Conservation (phyloP, 1,140 invertebrate genomes). For the Acyrthosiphon pisum region DNA sequence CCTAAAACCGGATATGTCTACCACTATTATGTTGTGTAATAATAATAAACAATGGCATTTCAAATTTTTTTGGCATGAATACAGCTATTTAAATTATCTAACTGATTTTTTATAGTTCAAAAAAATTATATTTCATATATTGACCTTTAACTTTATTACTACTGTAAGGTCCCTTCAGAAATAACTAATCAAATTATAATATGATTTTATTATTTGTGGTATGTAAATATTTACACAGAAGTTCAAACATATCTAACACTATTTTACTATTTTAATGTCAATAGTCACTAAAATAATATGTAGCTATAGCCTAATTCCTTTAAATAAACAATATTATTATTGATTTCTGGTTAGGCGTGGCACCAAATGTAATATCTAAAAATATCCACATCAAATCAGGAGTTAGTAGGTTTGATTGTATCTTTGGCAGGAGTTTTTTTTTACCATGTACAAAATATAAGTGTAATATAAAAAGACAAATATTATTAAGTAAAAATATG, state of each 20-base stretch:
- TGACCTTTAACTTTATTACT: slow-evolving; percentile 22
- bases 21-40: not conserved
- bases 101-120: not conserved
- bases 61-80: not conserved
- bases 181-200: not conserved
- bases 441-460: not conserved
- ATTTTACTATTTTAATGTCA: not conserved
- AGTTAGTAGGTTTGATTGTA: slow-evolving; percentile 9
- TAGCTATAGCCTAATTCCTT: slow-evolving; percentile 5
- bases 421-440: slow-evolving; percentile 23
- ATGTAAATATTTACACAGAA: not conserved
- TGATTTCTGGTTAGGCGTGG: slow-evolving; percentile 52
- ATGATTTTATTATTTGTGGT: not conserved
- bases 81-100: not conserved
- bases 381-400: slow-evolving; percentile 39
- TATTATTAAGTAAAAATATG: not conserved
- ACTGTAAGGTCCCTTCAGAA: not conserved
- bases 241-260: not conserved
- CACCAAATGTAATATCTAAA: slow-evolving; percentile 51
- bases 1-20: too few species aligned
- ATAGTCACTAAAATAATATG: slow-evolving; percentile 19
- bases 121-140: not conserved
- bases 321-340: slow-evolving; percentile 54
- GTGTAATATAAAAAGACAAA: not conserved
- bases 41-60: slow-evolving; percentile 27